A percentile compares a stretch with the other conserved stretches of the same genome.
Conservation (phyloP, 1,140 invertebrate genomes). For the Ceratina australensis region DNA sequence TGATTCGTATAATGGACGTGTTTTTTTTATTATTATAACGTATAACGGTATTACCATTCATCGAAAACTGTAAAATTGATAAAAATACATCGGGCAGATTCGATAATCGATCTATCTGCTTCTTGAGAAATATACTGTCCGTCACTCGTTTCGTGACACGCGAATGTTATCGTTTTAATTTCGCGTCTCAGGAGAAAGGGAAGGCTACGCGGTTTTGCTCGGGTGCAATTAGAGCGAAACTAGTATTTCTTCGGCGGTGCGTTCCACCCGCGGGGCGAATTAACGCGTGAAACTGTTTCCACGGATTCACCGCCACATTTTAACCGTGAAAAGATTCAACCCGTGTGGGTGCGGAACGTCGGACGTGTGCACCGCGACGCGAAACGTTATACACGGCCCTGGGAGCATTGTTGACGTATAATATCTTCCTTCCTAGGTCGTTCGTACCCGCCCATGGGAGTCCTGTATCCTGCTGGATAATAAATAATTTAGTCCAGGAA, state of each 20-base stretch:
- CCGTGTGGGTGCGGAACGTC: neutral
- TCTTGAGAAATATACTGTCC: too few relatives aligned
- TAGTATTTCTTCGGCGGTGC: conserved; percentile 5
- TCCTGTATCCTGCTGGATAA: conserved; percentile 52
- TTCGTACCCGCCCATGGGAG: conserved; percentile 45
- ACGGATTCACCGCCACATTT: conserved; percentile 19
- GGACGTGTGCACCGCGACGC: neutral
- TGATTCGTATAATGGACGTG: neutral
- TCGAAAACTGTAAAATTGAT: too few relatives aligned
- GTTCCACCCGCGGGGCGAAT: conserved; percentile 4
- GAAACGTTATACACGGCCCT: conserved; percentile 49
- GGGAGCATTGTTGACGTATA: conserved; percentile 51
- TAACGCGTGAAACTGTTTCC: conserved; percentile 11
- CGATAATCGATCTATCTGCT: too few relatives aligned
- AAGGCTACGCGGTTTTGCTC: neutral
- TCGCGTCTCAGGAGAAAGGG: neutral
- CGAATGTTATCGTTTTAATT: conserved; percentile 1
- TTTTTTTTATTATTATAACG: too few relatives aligned
- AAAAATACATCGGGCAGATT: too few relatives aligned
- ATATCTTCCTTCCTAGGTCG: conserved; percentile 65
- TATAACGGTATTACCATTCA: too few relatives aligned
- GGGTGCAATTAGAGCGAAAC: neutral
- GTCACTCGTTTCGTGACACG: too few relatives aligned
- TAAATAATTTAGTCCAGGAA: conserved; percentile 70
- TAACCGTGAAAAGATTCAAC: conserved; percentile 44